These are phyloP conservation scores for Xestia rhomboidea DNA, from an alignment of 2,888 invertebrate species.

Conservation along the genomic window DNA sequence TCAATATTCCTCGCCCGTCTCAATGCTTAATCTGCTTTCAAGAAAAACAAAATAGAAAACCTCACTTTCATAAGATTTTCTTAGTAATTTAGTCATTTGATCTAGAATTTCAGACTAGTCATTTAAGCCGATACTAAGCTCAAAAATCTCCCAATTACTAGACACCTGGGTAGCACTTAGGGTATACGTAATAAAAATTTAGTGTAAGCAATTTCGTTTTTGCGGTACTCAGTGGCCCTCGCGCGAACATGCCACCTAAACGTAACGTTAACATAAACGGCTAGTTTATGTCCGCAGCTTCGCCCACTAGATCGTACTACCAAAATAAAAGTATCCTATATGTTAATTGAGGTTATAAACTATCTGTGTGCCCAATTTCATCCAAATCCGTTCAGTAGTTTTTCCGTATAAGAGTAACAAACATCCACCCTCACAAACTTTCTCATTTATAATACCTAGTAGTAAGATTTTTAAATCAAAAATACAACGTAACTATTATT, in stretches of 20 bases:
- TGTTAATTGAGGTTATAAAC: background rate
- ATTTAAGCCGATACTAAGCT: conserved; percentile 9
- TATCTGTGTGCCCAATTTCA: background rate
- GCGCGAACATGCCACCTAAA: background rate
- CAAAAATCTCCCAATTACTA: conserved; percentile 37
- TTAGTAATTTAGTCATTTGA: background rate
- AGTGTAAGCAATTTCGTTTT: conserved; percentile 38
- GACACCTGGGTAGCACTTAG: conserved; percentile 28
- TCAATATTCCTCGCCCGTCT: background rate
- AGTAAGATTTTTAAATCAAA: background rate
- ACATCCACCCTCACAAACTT: background rate
- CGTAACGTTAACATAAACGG: background rate
- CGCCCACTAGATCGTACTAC: background rate
- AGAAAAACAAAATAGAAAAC: background rate
- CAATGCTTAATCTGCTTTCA: background rate
- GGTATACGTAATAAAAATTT: conserved; percentile 36
- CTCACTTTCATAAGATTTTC: background rate
- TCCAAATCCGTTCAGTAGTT: background rate
- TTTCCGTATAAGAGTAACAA: background rate
- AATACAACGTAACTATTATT: background rate
- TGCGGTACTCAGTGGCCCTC: background rate
- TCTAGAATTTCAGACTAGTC: conserved; percentile 11
- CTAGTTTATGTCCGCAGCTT: background rate
- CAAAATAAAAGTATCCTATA: background rate
- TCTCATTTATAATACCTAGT: background rate